Base-by-base conservation (phyloP, 2,797 vertebrate species). In the Pseudotriccus pelzelni region DNA sequence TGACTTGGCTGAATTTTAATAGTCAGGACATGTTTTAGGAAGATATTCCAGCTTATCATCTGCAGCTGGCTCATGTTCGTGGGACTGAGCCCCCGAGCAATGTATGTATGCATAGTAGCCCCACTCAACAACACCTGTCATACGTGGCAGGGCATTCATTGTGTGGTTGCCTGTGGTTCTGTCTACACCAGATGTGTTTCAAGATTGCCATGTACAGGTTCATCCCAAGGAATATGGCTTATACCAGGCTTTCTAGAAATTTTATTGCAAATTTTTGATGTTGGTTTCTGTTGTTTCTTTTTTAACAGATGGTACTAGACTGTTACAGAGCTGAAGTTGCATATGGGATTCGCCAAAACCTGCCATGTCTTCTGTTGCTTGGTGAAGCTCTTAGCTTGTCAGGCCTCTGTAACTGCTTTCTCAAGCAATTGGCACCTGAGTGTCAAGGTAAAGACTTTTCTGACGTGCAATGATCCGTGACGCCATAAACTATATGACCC, bases 331-430 rank as follows among this genome's bases (percentile, higher is more conserved):
- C 15, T 53, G 50, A 88, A 53, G 50, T 34, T 87, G 44, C 53
- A 60, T 52, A 52, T 39, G 44, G 4, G 52, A 81, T 87, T 69
- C 63, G 14, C 39, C 84, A 78, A 90, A 94, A n/a, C 12, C 17
- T 75, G 32, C 37, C 34, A 14, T 44, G 32, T 59, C n/a, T 89
- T 28, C 39, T 63, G 30, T 18, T 72, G 28, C 62, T 74, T 81
- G 18, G 55, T 74, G 39, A 84, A 92, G 17, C 13, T 63, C 39
- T 82, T 39, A 52, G 44, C 41, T 77, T 91, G 52, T 81, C 77
- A 90, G 47, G 21, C 30, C n/a, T 58, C 87, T 77, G 39, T 89
- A 89, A 93, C 82, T 91, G 28, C 78, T 94, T 84, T 89, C 67
- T 93, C 63, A 79, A 84, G 49, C 12, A 81, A n/a, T 3, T 79